Evolutionary conservation across 2,113 vertebrate species (phyloP).

Genomic region (Grammomys surdaster): DNA sequence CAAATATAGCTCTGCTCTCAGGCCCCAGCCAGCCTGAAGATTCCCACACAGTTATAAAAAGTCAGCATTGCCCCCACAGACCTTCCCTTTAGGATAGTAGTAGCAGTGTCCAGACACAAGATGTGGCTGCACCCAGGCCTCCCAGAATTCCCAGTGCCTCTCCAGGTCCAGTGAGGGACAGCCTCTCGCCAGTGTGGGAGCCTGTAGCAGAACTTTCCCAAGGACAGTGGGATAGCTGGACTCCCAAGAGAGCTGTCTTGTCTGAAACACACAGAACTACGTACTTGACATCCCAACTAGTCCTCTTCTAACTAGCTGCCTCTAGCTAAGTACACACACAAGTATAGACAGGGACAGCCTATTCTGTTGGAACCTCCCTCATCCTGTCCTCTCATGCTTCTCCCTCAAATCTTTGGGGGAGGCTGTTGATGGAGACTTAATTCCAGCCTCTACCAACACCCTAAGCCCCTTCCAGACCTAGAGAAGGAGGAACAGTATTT

Average conservation of each 20-base stretch:
- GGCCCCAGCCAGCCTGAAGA: constrained; percentile 78
- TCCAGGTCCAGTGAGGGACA: neutral
- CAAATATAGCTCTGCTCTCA: constrained; percentile 87
- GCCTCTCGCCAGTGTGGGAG: neutral
- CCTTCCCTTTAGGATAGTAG: constrained; percentile 77
- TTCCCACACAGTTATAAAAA: constrained; percentile 91
- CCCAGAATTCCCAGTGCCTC: constrained; percentile 64
- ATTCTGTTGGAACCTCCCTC: neutral
- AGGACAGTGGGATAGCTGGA: neutral
- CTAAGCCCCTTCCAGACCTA: neutral
- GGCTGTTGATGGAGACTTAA: neutral
- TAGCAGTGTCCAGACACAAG: constrained; percentile 82
- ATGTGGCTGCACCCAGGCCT: constrained; percentile 68
- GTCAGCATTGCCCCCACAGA: constrained; percentile 82
- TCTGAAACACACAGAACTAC: neutral
- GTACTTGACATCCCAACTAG: neutral
- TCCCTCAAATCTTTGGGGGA: neutral
- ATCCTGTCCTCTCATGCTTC: neutral
- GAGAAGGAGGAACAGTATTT: neutral
- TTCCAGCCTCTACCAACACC: neutral
- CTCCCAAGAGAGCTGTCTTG: neutral
- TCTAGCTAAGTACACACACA: neutral
- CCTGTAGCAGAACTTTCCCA: neutral
- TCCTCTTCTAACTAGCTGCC: neutral
- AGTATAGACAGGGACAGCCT: neutral